A percentile compares a stretch with the other conserved stretches of the same genome.
Evolutionary conservation across 2,888 invertebrate species (phyloP).

Genomic region (Zonitis immaculata): DNA sequence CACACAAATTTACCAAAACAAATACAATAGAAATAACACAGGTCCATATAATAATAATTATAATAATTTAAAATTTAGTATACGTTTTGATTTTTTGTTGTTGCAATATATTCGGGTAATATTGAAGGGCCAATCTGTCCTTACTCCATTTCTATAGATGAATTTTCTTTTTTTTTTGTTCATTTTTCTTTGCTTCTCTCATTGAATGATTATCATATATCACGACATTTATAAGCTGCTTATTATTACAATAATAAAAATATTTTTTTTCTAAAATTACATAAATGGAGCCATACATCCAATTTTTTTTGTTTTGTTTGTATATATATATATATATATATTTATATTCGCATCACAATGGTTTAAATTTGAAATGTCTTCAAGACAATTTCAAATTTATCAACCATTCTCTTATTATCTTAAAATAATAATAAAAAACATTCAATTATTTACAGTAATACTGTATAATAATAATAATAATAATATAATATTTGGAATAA

Average conservation of each 20-base stretch:
- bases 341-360: constrained; percentile 21
- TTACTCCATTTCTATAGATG: too few relatives aligned
- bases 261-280: constrained; percentile 41
- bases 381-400: constrained; percentile 11
- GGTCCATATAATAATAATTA: constrained; percentile 28
- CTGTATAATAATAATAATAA: constrained; percentile 36
- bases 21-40: constrained; percentile 29
- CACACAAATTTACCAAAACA: constrained; percentile 21
- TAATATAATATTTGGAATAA: too few relatives aligned
- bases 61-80: constrained; percentile 23
- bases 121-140: constrained; percentile 11
- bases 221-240: constrained; percentile 48
- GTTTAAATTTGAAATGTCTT: constrained; percentile 29
- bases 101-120: constrained; percentile 14
- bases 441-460: constrained; percentile 40
- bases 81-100: constrained; percentile 12
- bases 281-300: constrained; percentile 34
- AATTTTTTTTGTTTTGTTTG: constrained; percentile 17
- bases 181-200: too few relatives aligned
- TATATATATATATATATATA: not conserved
- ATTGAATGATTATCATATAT: constrained; percentile 40
- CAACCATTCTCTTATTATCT: constrained; percentile 15
- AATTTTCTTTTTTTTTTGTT: too few relatives aligned
- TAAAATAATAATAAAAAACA: constrained; percentile 25
- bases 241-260: constrained; percentile 42